These are phyloP conservation scores for Stegana nigrithorax DNA, from an alignment of 2,888 invertebrate genomes.

Conservation along the genomic window DNA sequence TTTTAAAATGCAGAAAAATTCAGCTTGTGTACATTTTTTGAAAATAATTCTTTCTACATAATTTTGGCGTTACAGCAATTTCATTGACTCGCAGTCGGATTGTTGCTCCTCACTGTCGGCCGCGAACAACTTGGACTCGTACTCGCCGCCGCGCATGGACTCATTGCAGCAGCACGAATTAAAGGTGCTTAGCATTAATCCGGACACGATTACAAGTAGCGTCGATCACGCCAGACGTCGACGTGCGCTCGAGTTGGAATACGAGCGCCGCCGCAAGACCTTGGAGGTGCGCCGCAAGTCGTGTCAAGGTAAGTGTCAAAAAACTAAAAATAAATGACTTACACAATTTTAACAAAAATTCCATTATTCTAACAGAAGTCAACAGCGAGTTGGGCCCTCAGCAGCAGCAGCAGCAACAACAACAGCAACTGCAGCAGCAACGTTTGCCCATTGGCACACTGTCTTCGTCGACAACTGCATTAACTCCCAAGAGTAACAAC, in stretches of 20 bases:
- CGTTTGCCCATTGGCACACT: slow-evolving; percentile 48
- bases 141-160: slow-evolving; percentile 70
- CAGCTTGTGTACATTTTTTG: background rate
- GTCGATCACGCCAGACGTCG: slow-evolving; percentile 68
- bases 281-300: slow-evolving; percentile 66
- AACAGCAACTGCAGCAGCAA: slow-evolving; percentile 36
- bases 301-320: slow-evolving; percentile 60
- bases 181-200: slow-evolving; percentile 59
- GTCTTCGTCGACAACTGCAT: slow-evolving; percentile 62
- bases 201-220: slow-evolving; percentile 64
- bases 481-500: slow-evolving; percentile 61
- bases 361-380: background rate
- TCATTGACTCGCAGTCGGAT: slow-evolving; percentile 90
- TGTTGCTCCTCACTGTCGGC: slow-evolving; percentile 85
- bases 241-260: slow-evolving; percentile 66
- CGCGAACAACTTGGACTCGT: slow-evolving; percentile 70
- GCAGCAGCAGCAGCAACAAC: slow-evolving; percentile 40
- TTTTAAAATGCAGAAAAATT: slow-evolving; percentile 11
- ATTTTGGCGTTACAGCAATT: slow-evolving; percentile 72
- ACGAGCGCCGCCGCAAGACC: slow-evolving; percentile 66
- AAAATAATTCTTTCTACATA: no score
- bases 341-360: background rate
- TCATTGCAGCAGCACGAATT: slow-evolving; percentile 65
- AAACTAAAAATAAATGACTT: background rate
- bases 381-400: background rate